Evolutionary conservation across 2,888 invertebrate species (phyloP), one percentile per base, ranked within the genome.

Genomic region (Acrobasis suavella): DNA sequence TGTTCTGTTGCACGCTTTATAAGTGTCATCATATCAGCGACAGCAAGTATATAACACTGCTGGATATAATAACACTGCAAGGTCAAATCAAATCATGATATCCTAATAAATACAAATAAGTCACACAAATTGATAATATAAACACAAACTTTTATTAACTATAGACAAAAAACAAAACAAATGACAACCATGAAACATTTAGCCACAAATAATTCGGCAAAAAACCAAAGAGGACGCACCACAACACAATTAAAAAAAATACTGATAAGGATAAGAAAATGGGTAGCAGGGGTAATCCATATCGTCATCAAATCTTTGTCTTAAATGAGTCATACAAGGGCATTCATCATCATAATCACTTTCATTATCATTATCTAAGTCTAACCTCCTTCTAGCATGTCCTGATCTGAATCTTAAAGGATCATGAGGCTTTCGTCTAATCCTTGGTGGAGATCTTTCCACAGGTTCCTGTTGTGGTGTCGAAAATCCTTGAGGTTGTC

Each of bases 341-440:
- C 81, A 82, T 14, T 69, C 73, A 2, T 68, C 70, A 1, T 69
- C 72, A 0, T 56, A 68, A 9, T 73, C 73, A 32, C 32, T 32
- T 9, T 68, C 72, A 6, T 77, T 78, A 1, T 72, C 68, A 14
- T 77, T 74, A n/a, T 75, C 69, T 12, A 71, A 10, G n/a, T 71
- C 65, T 8, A 75, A 59, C 15, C 66, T 68, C 62, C 71, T 70
- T 50, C 67, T 72, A 0, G 62, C 68, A 10, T 63, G 62, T 1
- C 69, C 68, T 42, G 50, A 65, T 39, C 61, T 64, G 9, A 50
- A 8, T 50, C 60, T 71, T 9, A 66, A 67, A 2, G 52, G 17
- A 12, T 69, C 68, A 16, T 63, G 67, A 2, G 8, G 38, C 16
- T 64, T 73, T 62, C 71, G 76, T 14, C 62, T 68, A 9, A 67